Base-by-base conservation (phyloP, 2,797 vertebrate genomes). In the Gobionotothen gibberifrons region DNA sequence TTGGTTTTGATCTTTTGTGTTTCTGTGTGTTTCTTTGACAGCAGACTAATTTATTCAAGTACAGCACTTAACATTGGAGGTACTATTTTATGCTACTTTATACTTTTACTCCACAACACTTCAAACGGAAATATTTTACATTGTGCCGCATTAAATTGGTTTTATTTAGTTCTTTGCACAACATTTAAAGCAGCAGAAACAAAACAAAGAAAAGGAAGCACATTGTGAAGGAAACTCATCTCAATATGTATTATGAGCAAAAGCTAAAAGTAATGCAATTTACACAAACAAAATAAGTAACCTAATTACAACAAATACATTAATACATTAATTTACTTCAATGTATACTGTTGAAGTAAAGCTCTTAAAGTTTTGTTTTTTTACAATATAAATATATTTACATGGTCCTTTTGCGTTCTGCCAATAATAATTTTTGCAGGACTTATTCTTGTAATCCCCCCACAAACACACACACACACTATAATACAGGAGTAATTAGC, bases 1-100 rank as follows among this genome's bases (percentile, higher is more conserved):
- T 90, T 93, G 92, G 86, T 93, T 94, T 95, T 92, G 71, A 93
- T 61, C 72, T 86, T 9, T 67, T 76, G 73, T 86, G 87, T 85
- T 76, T 87, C 62, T 19, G 67, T 67, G 84, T 90, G 49, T 82
- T 90, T 90, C 54, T 80, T 86, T 78, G 8, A 22, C 11, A 43
- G 53, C 16, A 15, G 3, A 0, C 3, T 9, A 21, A 36, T 56
- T 42, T 32, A 26, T 19, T 9, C 16, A 56, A 42, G 42, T n/a
- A 16, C 40, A 43, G 0, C 56, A 48, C 43, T 12, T n/a, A 3
- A 44, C 2, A 52, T 21, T 42, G 46, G 3, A 65, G 17, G 15
- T 39, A 63, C 21, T 2, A 44, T 14, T 52, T n/a, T 8, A 55
- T 32, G 22, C 12, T 42, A 17, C 62, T 64, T 40, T 43, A 17